phyloP scores from a whole-genome alignment of 2,113 vertebrate species.

The Myrmecobius fasciatus region DNA sequence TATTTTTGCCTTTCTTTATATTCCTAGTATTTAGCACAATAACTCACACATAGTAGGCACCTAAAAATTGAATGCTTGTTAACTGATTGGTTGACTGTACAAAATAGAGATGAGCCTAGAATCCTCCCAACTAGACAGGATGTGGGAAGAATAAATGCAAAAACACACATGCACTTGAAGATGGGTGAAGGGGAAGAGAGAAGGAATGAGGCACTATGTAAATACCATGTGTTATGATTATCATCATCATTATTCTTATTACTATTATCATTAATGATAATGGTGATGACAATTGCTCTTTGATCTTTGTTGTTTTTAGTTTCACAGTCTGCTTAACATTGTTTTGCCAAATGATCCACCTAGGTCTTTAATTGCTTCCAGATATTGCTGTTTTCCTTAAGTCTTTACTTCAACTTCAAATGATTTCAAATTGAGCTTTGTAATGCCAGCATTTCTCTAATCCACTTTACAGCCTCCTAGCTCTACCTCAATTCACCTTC shows the following conservation, averaged over 20 bases:
- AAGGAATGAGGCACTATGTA: constrained; percentile 3
- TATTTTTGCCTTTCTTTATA: not conserved
- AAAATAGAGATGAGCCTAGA: constrained; percentile 10
- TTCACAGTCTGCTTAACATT: not conserved
- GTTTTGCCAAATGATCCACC: constrained; percentile 19
- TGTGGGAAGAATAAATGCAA: constrained; percentile 16
- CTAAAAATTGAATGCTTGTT: not conserved
- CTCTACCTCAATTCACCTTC: not conserved
- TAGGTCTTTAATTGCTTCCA: constrained; percentile 34
- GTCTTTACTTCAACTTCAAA: constrained; percentile 21
- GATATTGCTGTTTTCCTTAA: not conserved
- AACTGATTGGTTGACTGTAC: not conserved
- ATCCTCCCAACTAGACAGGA: not conserved
- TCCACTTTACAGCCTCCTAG: not conserved
- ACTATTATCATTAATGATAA: constrained; percentile 43
- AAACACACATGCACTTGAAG: not conserved
- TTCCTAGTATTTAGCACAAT: too few species aligned
- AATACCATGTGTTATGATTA: constrained; percentile 34
- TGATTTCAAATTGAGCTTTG: constrained; percentile 15
- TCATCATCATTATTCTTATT: constrained; percentile 49
- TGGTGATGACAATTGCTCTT: not conserved
- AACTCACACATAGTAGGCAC: not conserved
- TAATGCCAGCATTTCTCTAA: not conserved
- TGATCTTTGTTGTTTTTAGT: constrained; percentile 36
- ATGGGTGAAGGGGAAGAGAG: not conserved